A percentile compares a stretch with the other conserved stretches of the same genome.
phyloP scores from a whole-genome alignment of 2,113 vertebrate genomes.

The Lucifuga dentata region DNA sequence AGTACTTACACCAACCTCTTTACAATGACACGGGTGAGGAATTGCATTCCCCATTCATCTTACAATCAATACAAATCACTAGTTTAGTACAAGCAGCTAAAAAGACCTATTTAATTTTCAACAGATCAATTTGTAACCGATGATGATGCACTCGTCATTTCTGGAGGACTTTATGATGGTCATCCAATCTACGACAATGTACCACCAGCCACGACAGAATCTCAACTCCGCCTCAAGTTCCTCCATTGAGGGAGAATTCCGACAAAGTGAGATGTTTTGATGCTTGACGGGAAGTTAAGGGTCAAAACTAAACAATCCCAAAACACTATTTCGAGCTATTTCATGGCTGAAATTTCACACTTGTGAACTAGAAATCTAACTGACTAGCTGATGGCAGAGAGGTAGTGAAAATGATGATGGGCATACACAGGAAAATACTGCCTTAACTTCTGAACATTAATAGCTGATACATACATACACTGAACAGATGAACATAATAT shows the following conservation, averaged over 20 bases:
- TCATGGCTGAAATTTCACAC: not conserved
- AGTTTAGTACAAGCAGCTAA: not conserved
- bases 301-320: not conserved
- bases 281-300: not conserved
- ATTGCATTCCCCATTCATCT: not conserved
- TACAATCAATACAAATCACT: not conserved
- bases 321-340: not conserved
- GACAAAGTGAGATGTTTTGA: not conserved
- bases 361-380: not conserved
- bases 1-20: conserved; percentile 82
- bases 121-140: conserved; percentile 68
- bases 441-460: conserved; percentile 20
- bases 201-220: conserved; percentile 41
- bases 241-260: conserved; percentile 57
- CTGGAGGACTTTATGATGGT: conserved; percentile 82
- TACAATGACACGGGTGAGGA: conserved; percentile 73
- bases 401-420: not conserved
- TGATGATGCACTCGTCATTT: conserved; percentile 80
- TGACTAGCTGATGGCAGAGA: not conserved
- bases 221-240: conserved; percentile 78
- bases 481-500: not conserved
- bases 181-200: conserved; percentile 67
- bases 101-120: conserved; percentile 36
- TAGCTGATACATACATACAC: not conserved
- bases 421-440: conserved; percentile 1